A percentile compares a stretch with the other conserved stretches of the same genome.
Evolutionary conservation across 2,888 invertebrate species (phyloP).

Genomic region (Seira ritae): DNA sequence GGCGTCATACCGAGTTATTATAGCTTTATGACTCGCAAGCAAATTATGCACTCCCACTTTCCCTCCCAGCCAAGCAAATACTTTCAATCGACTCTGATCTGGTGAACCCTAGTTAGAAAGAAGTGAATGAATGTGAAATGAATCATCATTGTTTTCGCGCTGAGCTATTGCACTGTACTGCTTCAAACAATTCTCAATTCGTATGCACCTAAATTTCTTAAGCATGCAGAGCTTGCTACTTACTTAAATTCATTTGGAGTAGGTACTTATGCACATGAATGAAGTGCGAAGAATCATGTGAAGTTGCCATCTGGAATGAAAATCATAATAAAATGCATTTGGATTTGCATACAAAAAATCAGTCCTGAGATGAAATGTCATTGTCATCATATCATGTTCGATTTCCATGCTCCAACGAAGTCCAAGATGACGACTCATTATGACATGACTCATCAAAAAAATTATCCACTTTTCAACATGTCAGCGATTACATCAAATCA

Average conservation of each 20-base stretch:
- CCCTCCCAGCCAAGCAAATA: not conserved
- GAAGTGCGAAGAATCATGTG: slow-evolving; percentile 24
- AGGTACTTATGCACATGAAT: too few relatives aligned
- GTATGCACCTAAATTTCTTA: too few relatives aligned
- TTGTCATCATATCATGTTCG: not conserved
- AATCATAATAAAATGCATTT: slow-evolving; percentile 19
- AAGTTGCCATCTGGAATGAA: slow-evolving; percentile 24
- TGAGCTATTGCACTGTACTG: too few relatives aligned
- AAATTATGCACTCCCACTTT: not conserved
- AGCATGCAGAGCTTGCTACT: not conserved
- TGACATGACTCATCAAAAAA: too few relatives aligned
- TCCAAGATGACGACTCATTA: too few relatives aligned
- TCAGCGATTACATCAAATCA: too few relatives aligned
- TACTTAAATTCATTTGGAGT: not conserved
- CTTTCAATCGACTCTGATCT: not conserved
- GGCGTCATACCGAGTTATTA: not conserved
- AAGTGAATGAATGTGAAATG: not conserved
- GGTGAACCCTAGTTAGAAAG: not conserved
- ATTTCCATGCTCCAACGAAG: not conserved
- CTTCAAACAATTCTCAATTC: too few relatives aligned
- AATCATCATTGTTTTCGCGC: not conserved
- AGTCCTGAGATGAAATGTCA: not conserved
- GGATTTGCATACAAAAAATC: not conserved
- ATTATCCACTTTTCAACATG: too few relatives aligned
- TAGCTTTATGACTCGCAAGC: not conserved